Base-by-base conservation (phyloP, 2,113 vertebrate genomes). In the Tupaia chinensis region DNA sequence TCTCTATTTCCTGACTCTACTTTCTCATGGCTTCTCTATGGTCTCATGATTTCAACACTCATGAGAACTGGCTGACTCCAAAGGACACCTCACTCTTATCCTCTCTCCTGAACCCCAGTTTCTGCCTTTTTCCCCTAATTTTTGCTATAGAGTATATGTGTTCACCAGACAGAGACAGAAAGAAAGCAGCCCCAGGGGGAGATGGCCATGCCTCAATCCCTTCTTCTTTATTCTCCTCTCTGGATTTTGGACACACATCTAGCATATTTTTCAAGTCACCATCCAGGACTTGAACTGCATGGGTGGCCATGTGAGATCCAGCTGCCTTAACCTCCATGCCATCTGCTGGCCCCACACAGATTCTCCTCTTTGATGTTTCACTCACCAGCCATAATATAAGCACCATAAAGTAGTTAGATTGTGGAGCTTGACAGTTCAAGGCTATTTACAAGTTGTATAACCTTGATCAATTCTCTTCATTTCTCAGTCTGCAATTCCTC, bases 81-180 rank as follows among this genome's bases (percentile, higher is more conserved):
- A 0, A 27, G 0, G 3, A 20, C 8, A 74, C 17, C 22, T 44
- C 27, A 27, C 1, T 8, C 7, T 14, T 3, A 3, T 32, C 23
- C 2, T 13, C 54, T 58, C 23, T 60, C 27, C 44, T 1, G 0
- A 34, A 8, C 13, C 7, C 63, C 32, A 74, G 27, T 2, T 32
- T 70, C 44, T 44, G 44, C 44, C 44, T 44, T 44, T 44, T 44
- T 5, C 44, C 44, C 44, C 44, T 44, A 44, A 44, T 44, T 44
- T 44, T 44, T 44, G 44, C 44, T 44, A 44, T 44, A 44, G 44
- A 44, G 44, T 44, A 5, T 44, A 5, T 44, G 44, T 44, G 44
- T 44, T 5, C 44, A 44, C 44, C 44, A 44, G 44, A 44, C 44
- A 44, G 44, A 44, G 44, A 44, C 5, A 44, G 44, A 44, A 44